Evolutionary conservation across 2,888 invertebrate genomes (phyloP).

Genomic region (Orchestes rusci): DNA sequence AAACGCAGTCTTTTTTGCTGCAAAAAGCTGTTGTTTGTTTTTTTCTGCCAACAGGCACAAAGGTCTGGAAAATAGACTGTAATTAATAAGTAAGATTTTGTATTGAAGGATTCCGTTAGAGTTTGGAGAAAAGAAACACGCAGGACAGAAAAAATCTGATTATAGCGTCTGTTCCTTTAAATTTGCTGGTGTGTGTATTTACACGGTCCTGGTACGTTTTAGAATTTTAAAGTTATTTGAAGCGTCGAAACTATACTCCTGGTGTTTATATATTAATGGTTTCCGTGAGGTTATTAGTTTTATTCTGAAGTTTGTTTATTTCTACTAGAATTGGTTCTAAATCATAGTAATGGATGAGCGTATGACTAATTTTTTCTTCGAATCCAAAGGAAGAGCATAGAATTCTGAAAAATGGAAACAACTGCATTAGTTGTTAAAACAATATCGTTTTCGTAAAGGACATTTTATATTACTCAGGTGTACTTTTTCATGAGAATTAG

Average conservation of each 20-base stretch:
- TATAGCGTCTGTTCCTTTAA: too few relatives aligned
- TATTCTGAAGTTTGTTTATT: slow-evolving; percentile 4
- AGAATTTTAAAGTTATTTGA: slow-evolving; percentile 5
- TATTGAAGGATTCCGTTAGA: too few relatives aligned
- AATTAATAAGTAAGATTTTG: too few relatives aligned
- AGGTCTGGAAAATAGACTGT: too few relatives aligned
- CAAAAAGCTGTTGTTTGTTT: too few relatives aligned
- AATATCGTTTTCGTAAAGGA: slow-evolving; percentile 6
- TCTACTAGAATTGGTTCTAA: slow-evolving; percentile 5
- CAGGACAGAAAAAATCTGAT: too few relatives aligned
- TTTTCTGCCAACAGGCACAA: too few relatives aligned
- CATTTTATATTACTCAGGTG: slow-evolving; percentile 6
- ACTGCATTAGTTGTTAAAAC: slow-evolving; percentile 1
- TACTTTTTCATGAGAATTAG: slow-evolving; percentile 4
- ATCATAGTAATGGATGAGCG: slow-evolving; percentile 9
- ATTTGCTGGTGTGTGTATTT: too few relatives aligned
- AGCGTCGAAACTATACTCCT: not conserved
- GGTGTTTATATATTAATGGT: not conserved
- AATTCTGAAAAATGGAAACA: slow-evolving; percentile 1
- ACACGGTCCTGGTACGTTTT: slow-evolving; percentile 3
- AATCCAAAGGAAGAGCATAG: not conserved
- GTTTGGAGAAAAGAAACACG: too few relatives aligned
- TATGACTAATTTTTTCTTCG: not conserved
- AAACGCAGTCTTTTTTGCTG: too few relatives aligned
- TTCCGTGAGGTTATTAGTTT: not conserved